phyloP scores from a whole-genome alignment of 2,888 invertebrate species.

The Nematopogon swammerdamellus region DNA sequence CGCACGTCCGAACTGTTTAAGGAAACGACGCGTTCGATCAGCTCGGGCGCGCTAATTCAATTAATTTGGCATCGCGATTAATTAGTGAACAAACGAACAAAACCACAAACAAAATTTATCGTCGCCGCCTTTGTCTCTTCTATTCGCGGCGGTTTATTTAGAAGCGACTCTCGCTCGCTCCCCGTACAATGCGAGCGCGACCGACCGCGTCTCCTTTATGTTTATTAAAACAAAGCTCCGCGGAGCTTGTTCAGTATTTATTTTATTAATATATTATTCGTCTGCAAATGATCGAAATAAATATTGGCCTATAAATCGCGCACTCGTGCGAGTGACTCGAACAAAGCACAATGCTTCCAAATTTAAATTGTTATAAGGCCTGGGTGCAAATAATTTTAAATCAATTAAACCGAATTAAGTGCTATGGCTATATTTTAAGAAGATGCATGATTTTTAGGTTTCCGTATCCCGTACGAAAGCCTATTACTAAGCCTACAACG shows the following conservation, averaged over 20 bases:
- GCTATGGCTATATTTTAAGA: too few relatives aligned
- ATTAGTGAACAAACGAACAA: constrained; percentile 46
- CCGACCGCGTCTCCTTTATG: constrained; percentile 38
- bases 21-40: constrained; percentile 34
- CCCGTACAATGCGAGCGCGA: too few relatives aligned
- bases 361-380: too few relatives aligned
- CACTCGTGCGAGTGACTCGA: too few relatives aligned
- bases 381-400: too few relatives aligned
- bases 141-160: background rate
- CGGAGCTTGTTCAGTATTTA: constrained; percentile 43
- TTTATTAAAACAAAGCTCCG: constrained; percentile 46
- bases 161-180: constrained; percentile 20
- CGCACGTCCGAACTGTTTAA: constrained; percentile 39
- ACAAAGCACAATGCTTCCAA: too few relatives aligned
- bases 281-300: constrained; percentile 28
- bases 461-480: too few relatives aligned
- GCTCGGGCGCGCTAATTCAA: constrained; percentile 44
- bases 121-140: constrained; percentile 40
- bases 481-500: too few relatives aligned
- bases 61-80: constrained; percentile 46
- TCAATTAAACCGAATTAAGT: too few relatives aligned
- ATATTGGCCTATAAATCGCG: too few relatives aligned
- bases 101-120: constrained; percentile 49
- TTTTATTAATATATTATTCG: constrained; percentile 51
- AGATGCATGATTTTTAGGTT: too few relatives aligned